These are phyloP conservation scores for Tachysurus vachellii DNA, from an alignment of 2,113 vertebrate genomes.

Conservation along the genomic window DNA sequence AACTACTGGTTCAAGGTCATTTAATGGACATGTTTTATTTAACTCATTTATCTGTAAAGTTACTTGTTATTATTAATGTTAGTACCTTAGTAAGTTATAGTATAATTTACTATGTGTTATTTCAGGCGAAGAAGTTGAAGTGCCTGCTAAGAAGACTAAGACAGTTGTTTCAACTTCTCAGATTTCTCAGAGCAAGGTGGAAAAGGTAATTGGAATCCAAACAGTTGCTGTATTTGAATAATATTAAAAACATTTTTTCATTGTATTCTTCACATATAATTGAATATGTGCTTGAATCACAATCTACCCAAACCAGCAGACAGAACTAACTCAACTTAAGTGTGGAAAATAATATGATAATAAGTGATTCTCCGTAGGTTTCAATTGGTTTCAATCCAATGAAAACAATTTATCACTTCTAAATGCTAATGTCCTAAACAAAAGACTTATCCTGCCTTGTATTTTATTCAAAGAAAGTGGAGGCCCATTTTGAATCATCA, in stretches of 20 bases:
- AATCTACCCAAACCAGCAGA: neutral
- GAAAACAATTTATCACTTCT: neutral
- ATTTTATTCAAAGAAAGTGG: constrained; percentile 77
- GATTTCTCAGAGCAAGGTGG: constrained; percentile 85
- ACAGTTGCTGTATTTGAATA: neutral
- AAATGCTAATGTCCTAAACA: neutral
- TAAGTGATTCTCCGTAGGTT: neutral
- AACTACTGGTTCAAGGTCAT: constrained; percentile 85
- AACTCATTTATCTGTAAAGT: neutral
- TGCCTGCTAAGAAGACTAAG: constrained; percentile 98
- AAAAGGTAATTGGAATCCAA: constrained; percentile 77
- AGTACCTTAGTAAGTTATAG: neutral
- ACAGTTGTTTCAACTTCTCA: constrained; percentile 89
- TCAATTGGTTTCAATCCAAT: neutral
- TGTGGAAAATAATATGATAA: neutral
- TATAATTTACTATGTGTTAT: constrained; percentile 5
- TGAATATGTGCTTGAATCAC: neutral
- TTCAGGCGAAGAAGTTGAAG: constrained; percentile 87
- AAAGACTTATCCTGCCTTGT: neutral
- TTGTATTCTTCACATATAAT: neutral
- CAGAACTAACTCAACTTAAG: neutral
- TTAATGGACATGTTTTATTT: neutral
- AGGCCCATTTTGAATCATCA: constrained; percentile 84
- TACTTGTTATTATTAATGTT: neutral
- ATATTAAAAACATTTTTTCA: neutral